Base-by-base conservation (phyloP, 2,888 invertebrate species). In the Sympetrum striolatum region DNA sequence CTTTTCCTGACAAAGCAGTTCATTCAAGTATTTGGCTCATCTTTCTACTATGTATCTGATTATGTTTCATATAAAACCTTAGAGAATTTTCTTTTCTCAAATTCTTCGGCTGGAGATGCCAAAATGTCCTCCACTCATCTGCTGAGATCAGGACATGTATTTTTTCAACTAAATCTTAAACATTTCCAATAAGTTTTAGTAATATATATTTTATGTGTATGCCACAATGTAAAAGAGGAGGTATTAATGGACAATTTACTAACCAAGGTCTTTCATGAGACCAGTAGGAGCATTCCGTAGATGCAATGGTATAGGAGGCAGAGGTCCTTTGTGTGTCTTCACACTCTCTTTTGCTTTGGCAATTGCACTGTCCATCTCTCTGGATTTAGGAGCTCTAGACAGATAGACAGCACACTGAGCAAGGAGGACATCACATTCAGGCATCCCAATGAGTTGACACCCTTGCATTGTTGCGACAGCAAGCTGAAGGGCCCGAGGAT, bases 391-490 rank as follows among this genome's bases (percentile, higher is more conserved):
- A 12, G 97, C 97, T 92, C 97, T 92, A 0, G 97, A 97, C 86
- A 98, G 94, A 93, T 97, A 96, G 90, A 96, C 96, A 3, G 96
- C 96, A 93, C 97, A 97, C 93, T 98, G 97, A 22, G 96, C 97
- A 44, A 98, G 93, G 90, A 97, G 94, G 18, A 97, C 96, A 93
- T 97, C 96, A 92, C 96, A 96, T 92, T 98, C 98, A 0, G 97
- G 97, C 97, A 96, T 96, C 14, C 98, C 98, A 73, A 98, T 94
- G 91, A 96, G 94, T 93, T 97, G 97, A 92, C 97, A 97, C 1
- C 96, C 97, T 92, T 97, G 96, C 94, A 97, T 95, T 60, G 97
- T 96, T 8, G 97, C 95, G 5, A 97, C 96, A 0, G 97, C 96
- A 92, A 96, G 94, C 58, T 95, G 95, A 80, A 97, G 92, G 0